A percentile compares a stretch with the other conserved stretches of the same genome.
Evolutionary conservation across 2,113 vertebrate genomes (phyloP).

Genomic region (Chaetorhynchus papuensis): DNA sequence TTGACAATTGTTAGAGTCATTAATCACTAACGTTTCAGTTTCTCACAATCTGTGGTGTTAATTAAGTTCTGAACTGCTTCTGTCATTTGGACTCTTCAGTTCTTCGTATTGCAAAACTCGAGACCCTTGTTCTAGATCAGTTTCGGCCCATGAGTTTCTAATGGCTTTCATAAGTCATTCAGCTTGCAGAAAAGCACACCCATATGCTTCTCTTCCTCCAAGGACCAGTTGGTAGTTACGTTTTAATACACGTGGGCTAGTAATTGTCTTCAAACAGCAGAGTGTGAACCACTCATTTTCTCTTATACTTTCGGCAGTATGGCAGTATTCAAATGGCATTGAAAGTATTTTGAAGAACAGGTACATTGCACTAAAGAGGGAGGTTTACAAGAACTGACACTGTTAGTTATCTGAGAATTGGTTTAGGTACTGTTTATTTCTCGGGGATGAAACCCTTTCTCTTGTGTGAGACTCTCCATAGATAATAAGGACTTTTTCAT

Average conservation of each 20-base stretch:
- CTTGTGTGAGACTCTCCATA: neutral
- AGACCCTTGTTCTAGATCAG: neutral
- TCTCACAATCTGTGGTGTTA: neutral
- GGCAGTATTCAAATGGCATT: neutral
- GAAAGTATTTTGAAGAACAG: neutral
- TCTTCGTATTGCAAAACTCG: neutral
- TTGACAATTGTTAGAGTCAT: neutral
- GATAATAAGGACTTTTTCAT: neutral
- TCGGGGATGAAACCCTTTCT: neutral
- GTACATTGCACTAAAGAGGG: neutral
- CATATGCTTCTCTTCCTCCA: neutral
- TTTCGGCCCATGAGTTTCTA: neutral
- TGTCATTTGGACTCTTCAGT: neutral
- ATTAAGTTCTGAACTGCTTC: neutral
- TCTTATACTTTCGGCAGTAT: neutral
- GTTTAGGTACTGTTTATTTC: neutral
- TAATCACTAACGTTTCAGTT: neutral
- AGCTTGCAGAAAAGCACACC: neutral
- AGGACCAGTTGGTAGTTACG: neutral
- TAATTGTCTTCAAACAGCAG: neutral
- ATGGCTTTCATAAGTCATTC: neutral
- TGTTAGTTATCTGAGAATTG: neutral
- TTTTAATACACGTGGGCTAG: neutral
- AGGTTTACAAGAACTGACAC: neutral
- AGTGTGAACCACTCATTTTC: neutral